Base-by-base conservation (phyloP, 2,797 vertebrate genomes). In the Notolabrus celidotus region DNA sequence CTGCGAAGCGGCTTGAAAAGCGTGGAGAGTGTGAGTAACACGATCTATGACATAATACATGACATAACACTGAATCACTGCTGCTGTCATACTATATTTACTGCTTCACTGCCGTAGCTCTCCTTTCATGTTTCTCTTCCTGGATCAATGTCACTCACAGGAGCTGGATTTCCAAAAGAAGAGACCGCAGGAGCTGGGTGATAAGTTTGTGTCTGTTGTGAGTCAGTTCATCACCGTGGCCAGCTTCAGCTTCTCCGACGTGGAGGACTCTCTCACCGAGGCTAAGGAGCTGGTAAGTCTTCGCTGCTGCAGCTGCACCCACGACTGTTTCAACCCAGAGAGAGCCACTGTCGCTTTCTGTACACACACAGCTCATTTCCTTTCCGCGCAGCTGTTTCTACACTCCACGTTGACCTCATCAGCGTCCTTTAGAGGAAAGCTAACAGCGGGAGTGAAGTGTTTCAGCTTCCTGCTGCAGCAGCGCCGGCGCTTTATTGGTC, bases 141-240 rank as follows among this genome's bases (percentile, higher is more conserved):
- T 47, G 34, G 20, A 42, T 67, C 20, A 3, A 53, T 53, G 41
- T 17, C 4, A 2, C 22, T 45, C 12, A 3, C 14, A 99, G 98
- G 98, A 99, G 85, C 86, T 99, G 79, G 97, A 98, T 8, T 98
- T 94, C 89, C 98, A 99, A 94, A 98, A 96, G 92, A 94, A 94
- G 66, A 94, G 94, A 66, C 91, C 95, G 19, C 93, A 95, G 41
- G 94, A 95, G 73, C 77, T 91, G 0, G 97, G 97, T 0, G 98
- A 99, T 88, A 99, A 99, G 92, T 99, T 98, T 82, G 96, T 98
- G 80, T 96, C 96, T 0, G 97, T 98, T 0, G 97, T 99, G 91
- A 99, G 98, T 92, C 98, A 99, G 93, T 99, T 99, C 90, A 95
- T 99, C 93, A 97, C 98, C 0, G 86, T 99, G 72, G 98, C 97